phyloP scores from a whole-genome alignment of 2,113 vertebrate genomes.

The Zosterops lateralis region DNA sequence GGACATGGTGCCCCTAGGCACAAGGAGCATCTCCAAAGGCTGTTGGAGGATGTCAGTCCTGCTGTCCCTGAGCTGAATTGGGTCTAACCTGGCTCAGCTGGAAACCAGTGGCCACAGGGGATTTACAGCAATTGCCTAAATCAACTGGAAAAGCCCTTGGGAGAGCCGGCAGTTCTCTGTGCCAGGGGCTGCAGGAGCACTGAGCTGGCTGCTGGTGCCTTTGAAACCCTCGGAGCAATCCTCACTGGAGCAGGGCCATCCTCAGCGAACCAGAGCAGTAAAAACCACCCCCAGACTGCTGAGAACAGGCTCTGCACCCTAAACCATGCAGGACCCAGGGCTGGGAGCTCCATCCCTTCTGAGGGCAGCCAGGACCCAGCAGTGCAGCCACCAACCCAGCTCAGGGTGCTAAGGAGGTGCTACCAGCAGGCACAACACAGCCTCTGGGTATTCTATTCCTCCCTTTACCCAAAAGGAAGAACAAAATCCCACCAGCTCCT shows the following conservation, averaged over 20 bases:
- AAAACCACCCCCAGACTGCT: neutral
- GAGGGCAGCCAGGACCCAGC: neutral
- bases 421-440: fast-evolving
- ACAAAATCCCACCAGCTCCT: neutral
- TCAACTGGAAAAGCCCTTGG: neutral
- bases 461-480: neutral
- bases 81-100: neutral
- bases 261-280: neutral
- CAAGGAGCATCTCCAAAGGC: neutral
- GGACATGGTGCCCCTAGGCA: fast-evolving
- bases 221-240: neutral
- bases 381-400: neutral
- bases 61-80: neutral
- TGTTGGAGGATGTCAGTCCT: neutral
- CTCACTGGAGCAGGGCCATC: neutral
- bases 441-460: neutral
- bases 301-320: neutral
- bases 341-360: neutral
- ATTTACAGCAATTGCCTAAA: neutral
- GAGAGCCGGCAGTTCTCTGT: fast-evolving
- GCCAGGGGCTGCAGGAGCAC: fast-evolving
- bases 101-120: neutral
- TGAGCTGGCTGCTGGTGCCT: neutral
- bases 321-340: fast-evolving
- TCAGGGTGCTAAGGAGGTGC: fast-evolving